These are phyloP conservation scores for Ceratothoa steindachneri DNA, from an alignment of 2,888 invertebrate genomes.

Conservation along the genomic window DNA sequence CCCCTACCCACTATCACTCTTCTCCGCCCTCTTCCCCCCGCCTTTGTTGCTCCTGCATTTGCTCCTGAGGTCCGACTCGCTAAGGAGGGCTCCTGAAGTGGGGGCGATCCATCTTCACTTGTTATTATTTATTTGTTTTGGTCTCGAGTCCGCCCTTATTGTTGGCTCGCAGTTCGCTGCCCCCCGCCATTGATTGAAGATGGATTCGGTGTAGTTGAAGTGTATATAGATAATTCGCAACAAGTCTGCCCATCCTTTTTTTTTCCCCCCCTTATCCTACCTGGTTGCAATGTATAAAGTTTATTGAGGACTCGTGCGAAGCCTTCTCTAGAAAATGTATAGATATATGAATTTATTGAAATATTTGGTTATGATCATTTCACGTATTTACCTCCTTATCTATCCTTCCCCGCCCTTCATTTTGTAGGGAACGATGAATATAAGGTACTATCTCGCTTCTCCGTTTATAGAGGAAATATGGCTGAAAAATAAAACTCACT, in stretches of 20 bases:
- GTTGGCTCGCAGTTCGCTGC: conserved; percentile 35
- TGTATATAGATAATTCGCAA: not conserved
- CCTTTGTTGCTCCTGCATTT: conserved; percentile 14
- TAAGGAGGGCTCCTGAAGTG: not conserved
- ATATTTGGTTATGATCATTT: not conserved
- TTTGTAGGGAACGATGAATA: not conserved
- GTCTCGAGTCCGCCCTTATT: not conserved
- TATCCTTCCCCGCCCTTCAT: too few relatives aligned
- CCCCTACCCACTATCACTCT: not conserved
- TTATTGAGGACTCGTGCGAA: not conserved
- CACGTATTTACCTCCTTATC: not conserved
- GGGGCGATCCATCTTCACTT: not conserved
- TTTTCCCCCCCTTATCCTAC: too few relatives aligned
- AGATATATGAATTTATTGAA: not conserved
- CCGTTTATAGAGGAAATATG: too few relatives aligned
- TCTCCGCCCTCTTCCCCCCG: not conserved
- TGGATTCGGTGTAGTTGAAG: not conserved
- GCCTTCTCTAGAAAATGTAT: conserved; percentile 4
- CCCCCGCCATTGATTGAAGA: too few relatives aligned
- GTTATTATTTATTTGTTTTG: not conserved
- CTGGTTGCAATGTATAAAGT: not conserved
- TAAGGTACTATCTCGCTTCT: not conserved
- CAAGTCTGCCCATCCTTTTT: too few relatives aligned
- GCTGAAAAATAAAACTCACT: too few relatives aligned
- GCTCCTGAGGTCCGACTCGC: not conserved